These are phyloP conservation scores for Cygnus atratus DNA, from an alignment of 2,113 vertebrate species.

Conservation along the genomic window DNA sequence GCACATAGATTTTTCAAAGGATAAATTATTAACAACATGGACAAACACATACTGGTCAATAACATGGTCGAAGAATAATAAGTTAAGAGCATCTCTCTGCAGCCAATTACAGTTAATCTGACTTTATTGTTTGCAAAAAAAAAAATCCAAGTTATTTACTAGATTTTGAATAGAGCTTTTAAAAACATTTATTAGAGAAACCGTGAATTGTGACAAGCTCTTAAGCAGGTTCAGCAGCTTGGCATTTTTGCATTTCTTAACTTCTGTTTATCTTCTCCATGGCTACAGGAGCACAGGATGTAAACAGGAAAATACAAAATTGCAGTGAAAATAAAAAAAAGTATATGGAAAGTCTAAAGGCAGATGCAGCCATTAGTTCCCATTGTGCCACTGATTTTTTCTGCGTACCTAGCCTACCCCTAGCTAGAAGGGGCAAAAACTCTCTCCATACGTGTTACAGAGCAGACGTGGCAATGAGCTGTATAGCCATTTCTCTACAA, in stretches of 20 bases:
- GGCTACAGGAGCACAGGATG: background rate
- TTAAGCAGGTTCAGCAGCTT: background rate
- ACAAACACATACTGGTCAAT: slow-evolving; percentile 74
- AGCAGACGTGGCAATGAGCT: rapidly evolving
- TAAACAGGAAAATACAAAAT: background rate
- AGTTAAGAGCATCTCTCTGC: slow-evolving; percentile 9
- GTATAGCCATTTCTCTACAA: background rate
- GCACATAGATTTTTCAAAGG: slow-evolving; percentile 80
- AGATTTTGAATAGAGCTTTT: background rate
- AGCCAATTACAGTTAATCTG: slow-evolving; percentile 20
- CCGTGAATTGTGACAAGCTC: background rate
- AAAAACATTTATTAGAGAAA: background rate
- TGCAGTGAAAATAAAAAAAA: background rate
- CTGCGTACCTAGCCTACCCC: background rate
- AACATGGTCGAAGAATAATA: slow-evolving; percentile 65
- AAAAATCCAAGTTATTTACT: background rate
- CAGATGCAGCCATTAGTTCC: background rate
- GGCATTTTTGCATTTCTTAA: background rate
- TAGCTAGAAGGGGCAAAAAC: background rate
- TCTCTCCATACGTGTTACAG: background rate
- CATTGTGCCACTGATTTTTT: background rate
- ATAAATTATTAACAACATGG: slow-evolving; percentile 82
- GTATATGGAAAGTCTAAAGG: background rate
- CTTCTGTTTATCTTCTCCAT: background rate
- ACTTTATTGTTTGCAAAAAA: slow-evolving; percentile 32